A percentile compares a stretch with the other conserved stretches of the same genome.
These are phyloP conservation scores for Samia ricini DNA, from an alignment of 1,140 invertebrate genomes.

Conservation along the genomic window DNA sequence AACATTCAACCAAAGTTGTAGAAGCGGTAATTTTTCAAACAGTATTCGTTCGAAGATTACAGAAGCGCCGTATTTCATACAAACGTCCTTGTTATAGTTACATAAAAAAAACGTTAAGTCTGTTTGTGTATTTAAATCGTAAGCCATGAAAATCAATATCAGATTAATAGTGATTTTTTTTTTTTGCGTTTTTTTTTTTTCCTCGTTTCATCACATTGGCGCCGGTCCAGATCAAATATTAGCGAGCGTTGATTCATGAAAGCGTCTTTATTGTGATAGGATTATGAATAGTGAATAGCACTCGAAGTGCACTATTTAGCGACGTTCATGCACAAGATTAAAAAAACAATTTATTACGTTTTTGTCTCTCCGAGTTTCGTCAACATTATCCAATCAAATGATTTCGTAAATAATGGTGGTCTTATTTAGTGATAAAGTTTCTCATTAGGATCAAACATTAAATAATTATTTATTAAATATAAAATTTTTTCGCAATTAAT, in stretches of 20 bases:
- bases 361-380: no score
- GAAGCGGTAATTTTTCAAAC: no score
- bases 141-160: background rate
- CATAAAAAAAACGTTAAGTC: background rate
- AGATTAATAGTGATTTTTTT: background rate
- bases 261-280: background rate
- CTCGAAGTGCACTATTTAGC: no score
- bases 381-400: no score
- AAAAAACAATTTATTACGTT: no score
- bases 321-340: no score
- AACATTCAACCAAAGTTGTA: no score
- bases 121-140: background rate
- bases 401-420: no score
- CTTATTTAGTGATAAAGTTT: background rate
- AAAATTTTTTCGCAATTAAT: background rate
- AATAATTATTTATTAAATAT: background rate
- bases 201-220: conserved; percentile 31
- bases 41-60: no score
- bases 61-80: background rate
- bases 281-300: background rate
- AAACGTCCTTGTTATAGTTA: background rate
- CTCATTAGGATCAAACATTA: background rate
- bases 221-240: conserved; percentile 31
- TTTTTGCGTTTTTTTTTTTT: background rate
- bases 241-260: background rate